Evolutionary conservation across 2,797 vertebrate genomes (phyloP).

Genomic region (Lagorchestes hirsutus): DNA sequence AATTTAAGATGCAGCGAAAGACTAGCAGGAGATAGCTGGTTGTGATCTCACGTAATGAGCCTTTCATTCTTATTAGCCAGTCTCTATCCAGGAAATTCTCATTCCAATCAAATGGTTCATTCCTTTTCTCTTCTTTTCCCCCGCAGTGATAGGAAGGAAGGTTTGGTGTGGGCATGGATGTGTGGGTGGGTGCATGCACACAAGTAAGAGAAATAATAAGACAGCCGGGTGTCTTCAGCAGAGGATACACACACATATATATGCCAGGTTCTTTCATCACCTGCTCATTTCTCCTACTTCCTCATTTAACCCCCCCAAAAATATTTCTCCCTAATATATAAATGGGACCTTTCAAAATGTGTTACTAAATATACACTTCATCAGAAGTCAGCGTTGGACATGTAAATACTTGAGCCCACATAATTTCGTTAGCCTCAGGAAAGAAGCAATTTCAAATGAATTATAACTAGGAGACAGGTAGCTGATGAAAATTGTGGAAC

Average conservation of each 20-base stretch:
- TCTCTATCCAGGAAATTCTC: constrained; percentile 49
- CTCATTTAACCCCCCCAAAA: constrained; percentile 39
- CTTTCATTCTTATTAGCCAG: constrained; percentile 47
- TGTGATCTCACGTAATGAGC: constrained; percentile 69
- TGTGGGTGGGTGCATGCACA: neutral
- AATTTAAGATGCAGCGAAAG: constrained; percentile 50
- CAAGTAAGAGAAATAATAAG: neutral
- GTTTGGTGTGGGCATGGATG: neutral
- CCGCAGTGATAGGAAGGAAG: constrained; percentile 31
- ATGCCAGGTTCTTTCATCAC: constrained; percentile 41
- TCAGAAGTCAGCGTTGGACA: constrained; percentile 32
- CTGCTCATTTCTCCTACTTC: constrained; percentile 41
- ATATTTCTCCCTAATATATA: constrained; percentile 25
- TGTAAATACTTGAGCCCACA: constrained; percentile 63
- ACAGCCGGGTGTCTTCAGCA: neutral
- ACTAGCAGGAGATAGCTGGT: constrained; percentile 35
- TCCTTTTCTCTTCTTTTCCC: constrained; percentile 4
- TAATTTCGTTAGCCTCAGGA: constrained; percentile 61
- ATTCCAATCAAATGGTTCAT: constrained; percentile 48
- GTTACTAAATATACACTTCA: constrained; percentile 78
- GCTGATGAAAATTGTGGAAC: constrained; percentile 51
- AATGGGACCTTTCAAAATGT: constrained; percentile 54
- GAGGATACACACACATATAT: neutral
- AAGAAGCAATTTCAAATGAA: constrained; percentile 38
- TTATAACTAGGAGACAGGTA: constrained; percentile 50